Base-by-base conservation (phyloP, 2,888 invertebrate genomes). In the Nebria salina region DNA sequence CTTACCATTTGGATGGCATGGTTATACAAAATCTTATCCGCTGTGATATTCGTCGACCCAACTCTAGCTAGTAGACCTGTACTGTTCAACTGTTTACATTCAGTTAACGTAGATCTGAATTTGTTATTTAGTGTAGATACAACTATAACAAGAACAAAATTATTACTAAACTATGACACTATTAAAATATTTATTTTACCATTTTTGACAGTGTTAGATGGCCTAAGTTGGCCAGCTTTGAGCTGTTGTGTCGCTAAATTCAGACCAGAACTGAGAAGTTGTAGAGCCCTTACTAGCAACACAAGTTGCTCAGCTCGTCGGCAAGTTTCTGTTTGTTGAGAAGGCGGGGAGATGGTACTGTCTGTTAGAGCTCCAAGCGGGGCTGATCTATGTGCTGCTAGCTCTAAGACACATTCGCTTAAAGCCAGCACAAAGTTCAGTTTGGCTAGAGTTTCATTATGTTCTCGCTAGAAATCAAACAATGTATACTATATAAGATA, bases 1-100 rank as follows among this genome's bases (percentile, higher is more conserved):
- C 90, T 90, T 90, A 98, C 98, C 95, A 99, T 95, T 90, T 98
- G 96, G 86, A 99, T 96, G 84, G 99, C 99, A 89, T 99, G 97
- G 88, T 97, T 96, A 90, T 99, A 99, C 83, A 99, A 93, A 84
- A 99, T 95, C 88, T 97, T 96, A 88, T 99, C 99, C 83, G 98
- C 98, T 82, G 97, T 96, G 70, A 92, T 91, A 84, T 91, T 90
- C 81, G 93, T 93, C 82, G 95, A 94, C 82, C 94, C 96, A 83
- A 93, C 94, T 90, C 91, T 95, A 87, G 92, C 93, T 87, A 94
- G 87, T 75, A 94, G 88, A n/a, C 93, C 93, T 72, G 91, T 91
- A 83, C 93, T 93, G 88, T 98, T 97, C 77, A 99, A 93, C 86
- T 96, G 93, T 88, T 97, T 95, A 86, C 97, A 97, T 88, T 97